Percentiles rank a stretch among this genome's conserved stretches.
Evolutionary conservation across 2,113 vertebrate species (phyloP).

Genomic region (Anoplopoma fimbria): DNA sequence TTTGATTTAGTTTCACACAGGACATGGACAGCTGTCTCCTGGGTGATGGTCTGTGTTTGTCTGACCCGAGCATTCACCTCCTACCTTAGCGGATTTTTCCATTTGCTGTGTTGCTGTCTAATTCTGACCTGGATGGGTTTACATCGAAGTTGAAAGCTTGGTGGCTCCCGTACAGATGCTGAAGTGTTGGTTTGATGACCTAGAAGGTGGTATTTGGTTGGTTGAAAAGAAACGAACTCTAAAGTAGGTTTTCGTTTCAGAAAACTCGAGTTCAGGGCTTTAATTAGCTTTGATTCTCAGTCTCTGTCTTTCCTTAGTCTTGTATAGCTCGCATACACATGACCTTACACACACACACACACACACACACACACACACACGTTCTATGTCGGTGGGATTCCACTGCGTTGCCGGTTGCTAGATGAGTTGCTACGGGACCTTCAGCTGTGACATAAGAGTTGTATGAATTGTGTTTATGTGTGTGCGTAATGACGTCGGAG

Average conservation of each 20-base stretch:
- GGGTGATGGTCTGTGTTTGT: not conserved
- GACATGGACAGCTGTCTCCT: too few relatives aligned
- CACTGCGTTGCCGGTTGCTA: conserved; percentile 12
- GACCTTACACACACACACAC: not conserved
- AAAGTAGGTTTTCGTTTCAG: not conserved
- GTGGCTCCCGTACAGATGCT: not conserved
- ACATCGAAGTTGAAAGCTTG: not conserved
- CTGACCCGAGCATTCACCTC: not conserved
- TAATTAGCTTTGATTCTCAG: not conserved
- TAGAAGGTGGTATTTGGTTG: too few relatives aligned
- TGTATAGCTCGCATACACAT: not conserved
- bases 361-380: conserved; percentile 3
- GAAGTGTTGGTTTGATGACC: too few relatives aligned
- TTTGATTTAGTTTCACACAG: too few relatives aligned
- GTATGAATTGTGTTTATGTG: conserved; percentile 38
- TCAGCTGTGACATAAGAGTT: conserved; percentile 42
- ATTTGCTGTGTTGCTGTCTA: not conserved
- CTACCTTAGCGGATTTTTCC: not conserved
- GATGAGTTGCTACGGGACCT: conserved; percentile 28
- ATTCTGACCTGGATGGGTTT: not conserved
- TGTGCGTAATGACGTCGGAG: conserved; percentile 35
- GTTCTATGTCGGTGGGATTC: conserved; percentile 15
- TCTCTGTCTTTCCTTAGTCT: not conserved
- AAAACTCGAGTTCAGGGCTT: not conserved
- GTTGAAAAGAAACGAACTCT: not conserved